phyloP scores from a whole-genome alignment of 2,888 invertebrate species.

The Agriotes lineatus region DNA sequence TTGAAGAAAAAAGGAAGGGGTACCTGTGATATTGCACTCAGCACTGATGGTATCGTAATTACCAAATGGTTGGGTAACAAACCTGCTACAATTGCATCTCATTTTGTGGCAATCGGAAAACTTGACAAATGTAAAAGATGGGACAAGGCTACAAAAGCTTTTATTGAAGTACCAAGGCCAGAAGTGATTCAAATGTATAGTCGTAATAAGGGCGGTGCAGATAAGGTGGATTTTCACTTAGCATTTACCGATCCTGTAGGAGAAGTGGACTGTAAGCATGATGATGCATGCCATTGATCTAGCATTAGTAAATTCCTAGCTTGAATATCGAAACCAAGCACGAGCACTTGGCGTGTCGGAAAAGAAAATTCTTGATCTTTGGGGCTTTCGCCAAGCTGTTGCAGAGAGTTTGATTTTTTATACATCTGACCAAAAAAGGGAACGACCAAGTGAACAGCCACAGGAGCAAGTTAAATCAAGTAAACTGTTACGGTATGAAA shows the following conservation, averaged over 20 bases:
- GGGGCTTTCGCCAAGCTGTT: neutral
- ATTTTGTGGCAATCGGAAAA: too few relatives aligned
- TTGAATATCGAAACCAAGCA: slow-evolving; percentile 1
- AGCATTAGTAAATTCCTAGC: slow-evolving; percentile 18
- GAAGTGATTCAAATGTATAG: too few relatives aligned
- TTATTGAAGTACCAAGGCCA: too few relatives aligned
- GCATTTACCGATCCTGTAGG: slow-evolving; percentile 7
- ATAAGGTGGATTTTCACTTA: slow-evolving; percentile 9
- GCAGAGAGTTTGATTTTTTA: neutral
- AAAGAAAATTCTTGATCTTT: slow-evolving; percentile 15
- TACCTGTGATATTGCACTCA: too few relatives aligned
- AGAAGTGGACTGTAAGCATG: slow-evolving; percentile 11
- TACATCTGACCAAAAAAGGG: neutral
- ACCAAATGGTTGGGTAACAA: too few relatives aligned
- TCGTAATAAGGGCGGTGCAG: neutral
- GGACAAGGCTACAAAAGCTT: too few relatives aligned
- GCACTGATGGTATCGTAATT: too few relatives aligned
- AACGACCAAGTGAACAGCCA: neutral
- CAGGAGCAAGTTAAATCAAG: too few relatives aligned
- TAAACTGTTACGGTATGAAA: too few relatives aligned
- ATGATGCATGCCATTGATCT: slow-evolving; percentile 5
- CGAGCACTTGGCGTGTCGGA: neutral
- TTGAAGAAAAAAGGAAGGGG: too few relatives aligned
- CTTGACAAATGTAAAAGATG: too few relatives aligned
- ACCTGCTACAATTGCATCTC: too few relatives aligned